Percentiles rank a stretch among this genome's conserved stretches.
These are phyloP conservation scores for Tamias sibiricus DNA, from an alignment of 2,113 vertebrate species.

Conservation along the genomic window DNA sequence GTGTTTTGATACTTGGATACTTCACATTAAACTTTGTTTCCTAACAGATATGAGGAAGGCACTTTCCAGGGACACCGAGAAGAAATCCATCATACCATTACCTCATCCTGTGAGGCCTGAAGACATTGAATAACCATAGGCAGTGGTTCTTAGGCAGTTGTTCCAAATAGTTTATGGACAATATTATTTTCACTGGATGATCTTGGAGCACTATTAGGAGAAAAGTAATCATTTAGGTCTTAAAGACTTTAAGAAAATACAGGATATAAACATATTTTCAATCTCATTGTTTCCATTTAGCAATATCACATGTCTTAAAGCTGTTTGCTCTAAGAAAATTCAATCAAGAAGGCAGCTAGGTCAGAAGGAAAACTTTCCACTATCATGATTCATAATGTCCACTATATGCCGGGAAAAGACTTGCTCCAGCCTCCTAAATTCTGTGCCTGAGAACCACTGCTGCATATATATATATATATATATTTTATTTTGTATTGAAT, in stretches of 20 bases:
- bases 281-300: slow-evolving; percentile 53
- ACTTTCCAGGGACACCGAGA: slow-evolving; percentile 95
- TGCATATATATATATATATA: neutral
- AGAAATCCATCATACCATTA: slow-evolving; percentile 96
- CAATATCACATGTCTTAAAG: slow-evolving; percentile 58
- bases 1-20: neutral
- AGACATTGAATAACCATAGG: slow-evolving; percentile 94
- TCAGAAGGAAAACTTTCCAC: slow-evolving; percentile 39
- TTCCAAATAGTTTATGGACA: slow-evolving; percentile 60
- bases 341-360: slow-evolving; percentile 48
- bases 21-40: slow-evolving; percentile 56
- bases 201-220: slow-evolving; percentile 61
- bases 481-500: slow-evolving; percentile 70
- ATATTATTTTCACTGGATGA: slow-evolving; percentile 63
- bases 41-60: slow-evolving; percentile 97
- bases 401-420: neutral
- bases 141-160: slow-evolving; percentile 86
- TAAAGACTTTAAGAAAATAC: slow-evolving; percentile 60
- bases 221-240: slow-evolving; percentile 59
- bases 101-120: slow-evolving; percentile 97
- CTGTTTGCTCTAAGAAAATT: slow-evolving; percentile 61
- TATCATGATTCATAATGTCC: neutral
- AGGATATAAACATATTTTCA: slow-evolving; percentile 49
- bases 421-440: slow-evolving; percentile 4
- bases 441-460: slow-evolving; percentile 79